Conservation (phyloP, 2,888 invertebrate species). For the Rotaria macrura region DNA sequence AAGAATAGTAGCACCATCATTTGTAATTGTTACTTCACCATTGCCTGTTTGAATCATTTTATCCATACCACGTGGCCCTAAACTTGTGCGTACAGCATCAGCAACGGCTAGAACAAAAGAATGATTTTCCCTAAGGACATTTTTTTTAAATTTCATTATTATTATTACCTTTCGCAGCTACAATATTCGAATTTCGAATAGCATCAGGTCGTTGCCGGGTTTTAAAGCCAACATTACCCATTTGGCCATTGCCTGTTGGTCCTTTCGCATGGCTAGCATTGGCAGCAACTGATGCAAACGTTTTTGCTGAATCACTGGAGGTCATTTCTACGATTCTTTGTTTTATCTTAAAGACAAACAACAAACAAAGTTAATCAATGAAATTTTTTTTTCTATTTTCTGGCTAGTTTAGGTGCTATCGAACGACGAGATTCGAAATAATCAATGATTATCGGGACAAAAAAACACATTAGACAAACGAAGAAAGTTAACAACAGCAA, state of each 20-base stretch:
- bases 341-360: background rate
- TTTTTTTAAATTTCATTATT: slow-evolving; percentile 54
- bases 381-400: background rate
- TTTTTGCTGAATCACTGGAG: background rate
- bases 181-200: slow-evolving; percentile 30
- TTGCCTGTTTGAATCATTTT: slow-evolving; percentile 97
- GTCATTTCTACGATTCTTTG: background rate
- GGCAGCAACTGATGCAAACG: background rate
- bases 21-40: slow-evolving; percentile 97
- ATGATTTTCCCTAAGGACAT: slow-evolving; percentile 42
- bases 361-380: slow-evolving; percentile 9
- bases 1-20: slow-evolving; percentile 96
- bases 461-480: background rate
- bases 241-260: background rate
- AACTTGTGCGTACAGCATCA: slow-evolving; percentile 92
- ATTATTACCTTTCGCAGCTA: slow-evolving; percentile 57
- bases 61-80: slow-evolving; percentile 97
- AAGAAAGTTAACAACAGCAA: background rate
- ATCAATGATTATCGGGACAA: background rate
- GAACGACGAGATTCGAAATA: background rate
- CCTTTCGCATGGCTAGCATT: background rate
- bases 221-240: slow-evolving; percentile 10
- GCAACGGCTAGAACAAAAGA: slow-evolving; percentile 66
- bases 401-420: background rate
- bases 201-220: slow-evolving; percentile 29